phyloP scores from a whole-genome alignment of 2,113 vertebrate species.

The Xiphias gladius region DNA sequence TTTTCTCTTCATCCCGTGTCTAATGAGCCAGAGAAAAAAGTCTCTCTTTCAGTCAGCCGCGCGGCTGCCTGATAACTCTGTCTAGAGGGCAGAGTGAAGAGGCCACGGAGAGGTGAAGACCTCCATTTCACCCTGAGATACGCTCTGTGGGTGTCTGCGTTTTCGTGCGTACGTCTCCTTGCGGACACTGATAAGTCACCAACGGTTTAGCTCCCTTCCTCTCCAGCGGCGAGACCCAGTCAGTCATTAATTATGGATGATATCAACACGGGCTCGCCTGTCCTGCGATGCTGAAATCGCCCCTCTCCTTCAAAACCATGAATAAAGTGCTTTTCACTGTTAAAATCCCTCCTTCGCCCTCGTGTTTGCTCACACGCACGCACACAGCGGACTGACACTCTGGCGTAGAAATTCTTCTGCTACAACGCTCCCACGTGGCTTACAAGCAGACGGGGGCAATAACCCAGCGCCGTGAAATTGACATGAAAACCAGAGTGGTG shows the following conservation, averaged over 20 bases:
- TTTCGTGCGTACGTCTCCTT: slow-evolving; percentile 19
- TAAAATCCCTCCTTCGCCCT: slow-evolving; percentile 47
- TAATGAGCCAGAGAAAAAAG: slow-evolving; percentile 26
- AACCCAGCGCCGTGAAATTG: slow-evolving; percentile 62
- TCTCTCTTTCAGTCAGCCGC: slow-evolving; percentile 16
- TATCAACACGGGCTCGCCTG: slow-evolving; percentile 60
- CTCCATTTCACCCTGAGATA: slow-evolving; percentile 62
- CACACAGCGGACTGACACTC: slow-evolving; percentile 37
- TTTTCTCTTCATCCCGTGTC: neutral
- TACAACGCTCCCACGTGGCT: slow-evolving; percentile 61
- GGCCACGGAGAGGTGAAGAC: slow-evolving; percentile 65
- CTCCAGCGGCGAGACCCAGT: slow-evolving; percentile 32
- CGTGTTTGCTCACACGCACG: slow-evolving; percentile 27
- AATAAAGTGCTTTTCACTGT: slow-evolving; percentile 80
- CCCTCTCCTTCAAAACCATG: slow-evolving; percentile 58
- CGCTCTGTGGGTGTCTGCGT: slow-evolving; percentile 32
- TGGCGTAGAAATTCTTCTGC: slow-evolving; percentile 58
- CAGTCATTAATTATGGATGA: slow-evolving; percentile 76
- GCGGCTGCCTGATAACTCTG: slow-evolving; percentile 12
- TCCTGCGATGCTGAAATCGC: slow-evolving; percentile 59
- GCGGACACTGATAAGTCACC: slow-evolving; percentile 57
- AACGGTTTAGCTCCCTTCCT: slow-evolving; percentile 56
- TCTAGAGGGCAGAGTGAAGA: slow-evolving; percentile 43
- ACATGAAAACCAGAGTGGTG: slow-evolving; percentile 68
- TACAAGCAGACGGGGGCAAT: slow-evolving; percentile 51